Percentiles rank a stretch among this genome's conserved stretches.
Evolutionary conservation across 2,113 vertebrate genomes (phyloP).

Genomic region (Rallus limicola): DNA sequence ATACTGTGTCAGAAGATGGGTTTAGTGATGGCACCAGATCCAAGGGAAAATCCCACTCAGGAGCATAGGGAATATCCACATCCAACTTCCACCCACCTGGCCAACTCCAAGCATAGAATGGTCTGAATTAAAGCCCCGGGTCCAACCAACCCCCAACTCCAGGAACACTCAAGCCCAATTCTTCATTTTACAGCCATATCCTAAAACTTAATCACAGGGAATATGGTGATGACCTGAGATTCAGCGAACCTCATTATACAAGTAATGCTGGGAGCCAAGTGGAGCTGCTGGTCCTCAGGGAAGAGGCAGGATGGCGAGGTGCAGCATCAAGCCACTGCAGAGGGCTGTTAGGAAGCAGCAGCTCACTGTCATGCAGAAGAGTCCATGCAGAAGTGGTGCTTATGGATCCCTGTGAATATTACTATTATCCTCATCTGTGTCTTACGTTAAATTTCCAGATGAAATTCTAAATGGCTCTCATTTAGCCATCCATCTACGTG

Average conservation of each 20-base stretch:
- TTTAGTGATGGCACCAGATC: neutral
- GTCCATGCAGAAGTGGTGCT: neutral
- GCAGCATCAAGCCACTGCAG: neutral
- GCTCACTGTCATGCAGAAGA: neutral
- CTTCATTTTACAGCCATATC: neutral
- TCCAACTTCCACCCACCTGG: neutral
- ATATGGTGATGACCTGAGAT: fast-evolving
- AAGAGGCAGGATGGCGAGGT: neutral
- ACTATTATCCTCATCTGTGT: neutral
- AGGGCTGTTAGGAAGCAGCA: neutral
- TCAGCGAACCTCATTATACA: neutral
- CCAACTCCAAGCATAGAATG: neutral
- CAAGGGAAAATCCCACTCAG: neutral
- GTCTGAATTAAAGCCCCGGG: neutral
- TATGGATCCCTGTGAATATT: neutral
- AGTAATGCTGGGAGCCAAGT: neutral
- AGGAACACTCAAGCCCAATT: neutral
- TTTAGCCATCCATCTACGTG: neutral
- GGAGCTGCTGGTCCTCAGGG: neutral
- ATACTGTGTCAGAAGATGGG: neutral
- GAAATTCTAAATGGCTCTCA: neutral
- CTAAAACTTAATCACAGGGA: neutral
- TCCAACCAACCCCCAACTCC: neutral
- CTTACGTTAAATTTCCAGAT: neutral
- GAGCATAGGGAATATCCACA: neutral